phyloP scores from a whole-genome alignment of 2,888 invertebrate species.

The Laspeyria flexula region DNA sequence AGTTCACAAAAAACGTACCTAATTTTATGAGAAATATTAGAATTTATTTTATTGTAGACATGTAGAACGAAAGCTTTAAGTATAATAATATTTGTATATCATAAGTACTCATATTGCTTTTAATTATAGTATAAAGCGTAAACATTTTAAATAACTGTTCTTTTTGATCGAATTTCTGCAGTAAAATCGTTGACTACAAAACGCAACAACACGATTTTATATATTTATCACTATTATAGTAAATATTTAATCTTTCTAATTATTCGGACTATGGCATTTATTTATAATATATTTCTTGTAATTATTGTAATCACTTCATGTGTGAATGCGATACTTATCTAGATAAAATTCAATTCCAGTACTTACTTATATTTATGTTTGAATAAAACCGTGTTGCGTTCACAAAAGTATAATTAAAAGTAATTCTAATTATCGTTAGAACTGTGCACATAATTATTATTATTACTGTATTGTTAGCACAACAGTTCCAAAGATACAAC shows the following conservation, averaged over 20 bases:
- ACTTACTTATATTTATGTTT: not conserved
- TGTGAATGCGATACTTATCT: not conserved
- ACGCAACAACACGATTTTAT: constrained; percentile 6
- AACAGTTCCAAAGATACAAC: constrained; percentile 12
- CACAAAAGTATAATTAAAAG: not conserved
- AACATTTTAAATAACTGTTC: no score
- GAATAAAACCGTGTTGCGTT: constrained; percentile 8
- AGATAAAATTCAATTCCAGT: constrained; percentile 11
- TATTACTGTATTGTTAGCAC: constrained; percentile 10
- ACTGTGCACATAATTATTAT: constrained; percentile 7
- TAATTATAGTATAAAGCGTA: no score
- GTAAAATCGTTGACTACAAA: not conserved
- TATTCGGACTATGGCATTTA: not conserved
- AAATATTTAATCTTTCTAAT: not conserved
- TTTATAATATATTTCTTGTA: not conserved
- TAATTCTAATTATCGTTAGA: not conserved
- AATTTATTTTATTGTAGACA: no score
- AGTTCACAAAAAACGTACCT: no score
- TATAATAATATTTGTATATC: no score
- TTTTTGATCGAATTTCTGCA: not conserved
- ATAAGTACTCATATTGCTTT: no score
- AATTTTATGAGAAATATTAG: no score
- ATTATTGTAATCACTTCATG: not conserved
- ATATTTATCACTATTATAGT: not conserved
- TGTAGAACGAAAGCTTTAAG: no score